phyloP scores from a whole-genome alignment of 2,888 invertebrate species.

The Synanthedon vespiformis region DNA sequence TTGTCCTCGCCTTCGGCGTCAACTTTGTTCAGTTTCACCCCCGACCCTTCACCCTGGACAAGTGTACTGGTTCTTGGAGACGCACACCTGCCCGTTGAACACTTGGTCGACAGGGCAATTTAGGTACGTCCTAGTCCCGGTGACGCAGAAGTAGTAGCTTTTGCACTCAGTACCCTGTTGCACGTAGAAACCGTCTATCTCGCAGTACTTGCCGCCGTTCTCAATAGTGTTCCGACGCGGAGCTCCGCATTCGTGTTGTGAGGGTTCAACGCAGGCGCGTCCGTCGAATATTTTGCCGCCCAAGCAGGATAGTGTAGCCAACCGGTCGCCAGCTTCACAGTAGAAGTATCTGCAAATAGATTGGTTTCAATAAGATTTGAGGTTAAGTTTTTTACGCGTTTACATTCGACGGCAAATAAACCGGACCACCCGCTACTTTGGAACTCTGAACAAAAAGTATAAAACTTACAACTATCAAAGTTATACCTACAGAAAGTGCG shows the following conservation, averaged over 20 bases:
- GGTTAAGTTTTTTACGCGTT: background rate
- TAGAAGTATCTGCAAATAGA: slow-evolving; percentile 62
- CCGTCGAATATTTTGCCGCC: slow-evolving; percentile 72
- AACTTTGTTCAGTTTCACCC: background rate
- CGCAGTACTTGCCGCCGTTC: slow-evolving; percentile 35
- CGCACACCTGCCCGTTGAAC: slow-evolving; percentile 72
- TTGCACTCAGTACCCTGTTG: slow-evolving; percentile 61
- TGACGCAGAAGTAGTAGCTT: slow-evolving; percentile 70
- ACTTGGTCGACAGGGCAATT: slow-evolving; percentile 53
- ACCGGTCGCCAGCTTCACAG: slow-evolving; percentile 67
- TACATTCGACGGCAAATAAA: too few relatives aligned
- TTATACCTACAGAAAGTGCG: too few relatives aligned
- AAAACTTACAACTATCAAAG: too few relatives aligned
- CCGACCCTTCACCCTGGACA: slow-evolving; percentile 51
- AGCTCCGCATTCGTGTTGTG: slow-evolving; percentile 51
- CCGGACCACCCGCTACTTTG: too few relatives aligned
- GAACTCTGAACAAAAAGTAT: too few relatives aligned
- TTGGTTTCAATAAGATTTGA: slow-evolving; percentile 16
- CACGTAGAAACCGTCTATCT: slow-evolving; percentile 68
- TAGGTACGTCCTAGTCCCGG: slow-evolving; percentile 60
- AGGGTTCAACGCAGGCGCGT: slow-evolving; percentile 59
- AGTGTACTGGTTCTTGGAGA: slow-evolving; percentile 45
- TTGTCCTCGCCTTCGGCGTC: slow-evolving; percentile 6
- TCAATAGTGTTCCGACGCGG: slow-evolving; percentile 24
- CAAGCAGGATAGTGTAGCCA: slow-evolving; percentile 67